Percentiles rank a stretch among this genome's conserved stretches.
Evolutionary conservation across 2,113 vertebrate species (phyloP).

Genomic region (Sinosuthora webbiana): DNA sequence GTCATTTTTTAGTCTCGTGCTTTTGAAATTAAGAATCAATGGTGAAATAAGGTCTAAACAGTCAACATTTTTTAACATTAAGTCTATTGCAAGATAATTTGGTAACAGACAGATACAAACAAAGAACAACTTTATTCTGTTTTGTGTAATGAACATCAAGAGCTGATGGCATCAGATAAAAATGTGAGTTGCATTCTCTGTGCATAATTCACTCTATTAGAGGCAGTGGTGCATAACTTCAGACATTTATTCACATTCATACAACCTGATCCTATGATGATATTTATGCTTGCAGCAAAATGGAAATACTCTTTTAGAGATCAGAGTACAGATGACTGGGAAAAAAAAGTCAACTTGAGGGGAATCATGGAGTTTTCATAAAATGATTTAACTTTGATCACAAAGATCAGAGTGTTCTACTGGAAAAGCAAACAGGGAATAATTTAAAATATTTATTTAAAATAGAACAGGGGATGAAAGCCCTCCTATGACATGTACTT

Average conservation of each 20-base stretch:
- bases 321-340: background rate
- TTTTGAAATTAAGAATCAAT: background rate
- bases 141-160: background rate
- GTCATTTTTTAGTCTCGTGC: background rate
- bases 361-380: background rate
- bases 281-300: constrained; percentile 7
- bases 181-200: background rate
- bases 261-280: background rate
- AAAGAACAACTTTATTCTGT: background rate
- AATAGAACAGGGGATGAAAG: background rate
- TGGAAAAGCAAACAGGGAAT: constrained; percentile 8
- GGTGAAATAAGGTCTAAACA: background rate
- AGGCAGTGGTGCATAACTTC: background rate
- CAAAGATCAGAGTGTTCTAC: constrained; percentile 39
- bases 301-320: constrained; percentile 28
- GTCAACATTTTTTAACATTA: background rate
- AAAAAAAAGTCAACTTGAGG: background rate
- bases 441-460: constrained; percentile 56
- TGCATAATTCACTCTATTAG: background rate
- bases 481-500: background rate
- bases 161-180: background rate
- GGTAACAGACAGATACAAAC: background rate
- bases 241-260: background rate
- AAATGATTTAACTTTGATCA: constrained; percentile 51
- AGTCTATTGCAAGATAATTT: background rate